Percentiles rank a stretch among this genome's conserved stretches.
Conservation (phyloP, 2,113 vertebrate species). For the Barnardius zonarius region DNA sequence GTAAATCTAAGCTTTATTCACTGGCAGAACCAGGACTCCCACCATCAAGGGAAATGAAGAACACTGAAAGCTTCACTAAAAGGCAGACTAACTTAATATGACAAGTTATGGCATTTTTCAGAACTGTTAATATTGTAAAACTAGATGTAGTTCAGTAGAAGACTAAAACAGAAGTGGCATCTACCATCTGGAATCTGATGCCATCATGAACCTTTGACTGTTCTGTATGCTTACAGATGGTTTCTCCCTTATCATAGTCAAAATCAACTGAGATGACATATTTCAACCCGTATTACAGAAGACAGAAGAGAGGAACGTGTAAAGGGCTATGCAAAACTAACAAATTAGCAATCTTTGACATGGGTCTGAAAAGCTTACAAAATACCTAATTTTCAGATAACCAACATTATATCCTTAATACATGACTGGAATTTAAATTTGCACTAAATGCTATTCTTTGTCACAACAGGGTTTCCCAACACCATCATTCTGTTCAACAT, state of each 20-base stretch:
- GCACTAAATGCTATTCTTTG: neutral
- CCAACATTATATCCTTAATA: neutral
- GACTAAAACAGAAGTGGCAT: neutral
- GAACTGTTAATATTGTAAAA: neutral
- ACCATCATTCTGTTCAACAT: neutral
- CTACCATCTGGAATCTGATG: neutral
- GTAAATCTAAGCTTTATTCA: neutral
- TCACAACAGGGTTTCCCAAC: neutral
- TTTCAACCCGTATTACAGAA: neutral
- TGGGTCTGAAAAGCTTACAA: neutral
- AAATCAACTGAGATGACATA: fast-evolving
- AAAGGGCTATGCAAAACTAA: neutral
- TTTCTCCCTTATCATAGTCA: neutral
- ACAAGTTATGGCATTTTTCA: neutral
- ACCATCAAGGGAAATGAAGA: neutral
- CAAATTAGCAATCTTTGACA: neutral
- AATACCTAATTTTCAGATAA: neutral
- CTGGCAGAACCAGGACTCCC: neutral
- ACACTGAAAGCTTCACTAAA: neutral
- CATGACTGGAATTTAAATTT: neutral
- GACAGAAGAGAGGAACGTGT: neutral
- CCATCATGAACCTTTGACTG: neutral
- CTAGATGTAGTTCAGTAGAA: neutral
- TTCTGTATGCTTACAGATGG: neutral
- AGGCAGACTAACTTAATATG: neutral